These are phyloP conservation scores for Argyrosomus regius DNA, from an alignment of 2,797 vertebrate genomes.

Conservation along the genomic window DNA sequence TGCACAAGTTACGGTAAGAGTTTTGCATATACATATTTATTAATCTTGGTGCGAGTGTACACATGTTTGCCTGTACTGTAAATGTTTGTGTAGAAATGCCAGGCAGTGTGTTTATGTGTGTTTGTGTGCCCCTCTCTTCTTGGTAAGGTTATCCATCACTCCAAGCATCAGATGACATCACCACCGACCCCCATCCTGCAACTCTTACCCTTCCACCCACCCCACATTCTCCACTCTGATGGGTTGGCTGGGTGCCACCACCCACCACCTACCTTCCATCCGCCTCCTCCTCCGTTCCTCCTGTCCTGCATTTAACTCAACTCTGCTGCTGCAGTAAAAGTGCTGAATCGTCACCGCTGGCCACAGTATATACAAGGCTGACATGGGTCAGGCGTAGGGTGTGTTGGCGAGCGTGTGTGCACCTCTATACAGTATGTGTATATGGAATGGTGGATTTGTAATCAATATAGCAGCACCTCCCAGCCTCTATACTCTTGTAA, in stretches of 20 bases:
- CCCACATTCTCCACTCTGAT: slow-evolving; percentile 69
- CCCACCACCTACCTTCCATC: slow-evolving; percentile 59
- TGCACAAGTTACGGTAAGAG: slow-evolving; percentile 19
- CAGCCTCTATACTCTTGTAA: slow-evolving; percentile 59
- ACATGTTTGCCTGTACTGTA: slow-evolving; percentile 33
- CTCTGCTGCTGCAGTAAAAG: slow-evolving; percentile 60
- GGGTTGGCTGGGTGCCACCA: slow-evolving; percentile 73
- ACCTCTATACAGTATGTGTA: slow-evolving; percentile 33
- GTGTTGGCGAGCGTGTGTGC: slow-evolving; percentile 32
- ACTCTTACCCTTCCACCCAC: slow-evolving; percentile 71
- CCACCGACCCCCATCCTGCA: slow-evolving; percentile 64
- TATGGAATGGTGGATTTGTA: slow-evolving; percentile 56
- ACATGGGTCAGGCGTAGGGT: slow-evolving; percentile 70
- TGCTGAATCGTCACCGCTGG: slow-evolving; percentile 77
- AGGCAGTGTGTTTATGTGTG: slow-evolving; percentile 8
- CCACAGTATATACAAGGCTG: slow-evolving; percentile 61
- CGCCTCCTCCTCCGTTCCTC: slow-evolving; percentile 37
- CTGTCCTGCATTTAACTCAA: slow-evolving; percentile 68
- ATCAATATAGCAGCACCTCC: slow-evolving; percentile 73
- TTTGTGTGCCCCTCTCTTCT: slow-evolving; percentile 29
- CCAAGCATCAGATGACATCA: slow-evolving; percentile 79
- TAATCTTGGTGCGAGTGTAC: slow-evolving; percentile 3
- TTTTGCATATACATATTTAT: slow-evolving; percentile 6
- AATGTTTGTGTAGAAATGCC: slow-evolving; percentile 43
- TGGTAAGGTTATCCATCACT: slow-evolving; percentile 79